These are phyloP conservation scores for Podarcis muralis DNA, from an alignment of 2,113 vertebrate genomes.

Conservation along the genomic window DNA sequence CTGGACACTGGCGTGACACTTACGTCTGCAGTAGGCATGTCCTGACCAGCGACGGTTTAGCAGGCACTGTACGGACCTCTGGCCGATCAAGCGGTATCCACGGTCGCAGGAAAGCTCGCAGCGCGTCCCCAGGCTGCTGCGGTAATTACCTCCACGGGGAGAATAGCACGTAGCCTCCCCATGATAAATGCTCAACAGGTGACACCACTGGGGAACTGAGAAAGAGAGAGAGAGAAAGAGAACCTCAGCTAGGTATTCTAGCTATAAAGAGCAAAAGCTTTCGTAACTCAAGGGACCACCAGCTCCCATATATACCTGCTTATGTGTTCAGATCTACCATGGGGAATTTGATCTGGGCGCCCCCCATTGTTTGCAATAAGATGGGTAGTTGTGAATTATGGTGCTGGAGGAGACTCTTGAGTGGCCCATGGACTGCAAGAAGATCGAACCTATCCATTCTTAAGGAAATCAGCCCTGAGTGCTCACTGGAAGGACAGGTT, in stretches of 20 bases:
- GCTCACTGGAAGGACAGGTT: too few species aligned
- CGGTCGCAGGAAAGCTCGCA: conserved; percentile 87
- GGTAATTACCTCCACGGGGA: conserved; percentile 79
- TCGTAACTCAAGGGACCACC: neutral
- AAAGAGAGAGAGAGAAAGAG: neutral
- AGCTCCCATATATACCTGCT: neutral
- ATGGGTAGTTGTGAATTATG: neutral
- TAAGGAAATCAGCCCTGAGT: too few species aligned
- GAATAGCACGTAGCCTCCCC: conserved; percentile 89
- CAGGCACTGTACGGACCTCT: conserved; percentile 81
- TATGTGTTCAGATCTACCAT: neutral
- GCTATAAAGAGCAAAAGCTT: neutral
- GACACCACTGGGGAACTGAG: conserved; percentile 89
- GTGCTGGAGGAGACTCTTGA: too few species aligned
- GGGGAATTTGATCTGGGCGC: neutral
- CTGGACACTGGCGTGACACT: conserved; percentile 50
- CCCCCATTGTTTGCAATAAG: neutral
- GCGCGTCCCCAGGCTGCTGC: conserved; percentile 87
- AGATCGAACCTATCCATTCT: too few species aligned
- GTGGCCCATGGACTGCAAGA: too few species aligned
- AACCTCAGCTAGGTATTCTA: neutral
- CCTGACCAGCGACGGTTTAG: conserved; percentile 91
- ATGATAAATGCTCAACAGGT: conserved; percentile 80
- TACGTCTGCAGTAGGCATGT: conserved; percentile 87
- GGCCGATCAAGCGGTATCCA: conserved; percentile 87